Base-by-base conservation (phyloP, 1,140 invertebrate species). In the Lasioglossum albipes region DNA sequence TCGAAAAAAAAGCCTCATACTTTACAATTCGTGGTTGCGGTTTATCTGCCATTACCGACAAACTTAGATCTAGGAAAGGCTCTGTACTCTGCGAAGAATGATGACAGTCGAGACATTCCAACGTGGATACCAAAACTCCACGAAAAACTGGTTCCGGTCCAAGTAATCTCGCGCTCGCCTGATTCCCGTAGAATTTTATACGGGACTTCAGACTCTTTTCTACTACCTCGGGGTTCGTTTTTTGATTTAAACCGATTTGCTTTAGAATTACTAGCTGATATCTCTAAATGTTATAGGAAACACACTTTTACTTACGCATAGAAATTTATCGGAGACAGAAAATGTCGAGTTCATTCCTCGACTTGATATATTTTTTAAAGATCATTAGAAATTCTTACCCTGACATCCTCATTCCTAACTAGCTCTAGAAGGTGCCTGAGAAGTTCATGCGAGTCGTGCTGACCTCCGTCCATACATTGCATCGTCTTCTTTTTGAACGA, bases 381-480 rank as follows among this genome's bases (percentile, higher is more conserved):
- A 59, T 2, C 20, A 59, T 1, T 65, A 62, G 9, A 54, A 54
- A 18, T 45, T 62, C 67, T 87, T 87, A 92, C 91, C 75, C 84
- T 86, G 2, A 93, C 69, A 89, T 93, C 92, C 65, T 93, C 92
- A 67, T 84, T 91, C 7, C 96, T 95, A 69, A 99, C 96, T 79
- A 95, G 95, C 91, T 99, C 98, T 42, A 99, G 91, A 45, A 99
- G 93, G 93, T 98, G 97, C 73, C 98, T 93, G 12, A 99, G 94
- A 69, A 99, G 92, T 92, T 99, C 99, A 90, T 99, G 99, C 13
- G 98, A 96, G 93, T 99, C 99, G 90, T 99, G 98, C 91, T 99
- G 98, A 85, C 98, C 97, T 42, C 96, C 98, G n/a, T 97, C 97
- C 77, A 96, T 96, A 91, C 99, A 99, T 89, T 98, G 96, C 0